A percentile compares a stretch with the other conserved stretches of the same genome.
Evolutionary conservation across 2,888 invertebrate genomes (phyloP).

Genomic region (Margaritifera margaritifera): DNA sequence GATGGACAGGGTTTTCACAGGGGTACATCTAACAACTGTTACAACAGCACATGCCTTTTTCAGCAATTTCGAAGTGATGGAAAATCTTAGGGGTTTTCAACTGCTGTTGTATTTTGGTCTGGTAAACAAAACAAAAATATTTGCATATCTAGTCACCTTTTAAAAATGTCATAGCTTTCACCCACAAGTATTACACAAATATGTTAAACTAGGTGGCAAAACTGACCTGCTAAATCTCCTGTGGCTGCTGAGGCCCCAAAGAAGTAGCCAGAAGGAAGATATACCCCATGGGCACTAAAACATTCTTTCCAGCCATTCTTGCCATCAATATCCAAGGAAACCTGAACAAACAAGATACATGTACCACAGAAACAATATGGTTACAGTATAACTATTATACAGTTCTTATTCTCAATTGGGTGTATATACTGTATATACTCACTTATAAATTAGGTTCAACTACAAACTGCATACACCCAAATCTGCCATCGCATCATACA

Average conservation of each 20-base stretch:
- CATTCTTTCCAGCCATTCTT: constrained; percentile 96
- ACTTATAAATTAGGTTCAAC: too few species aligned
- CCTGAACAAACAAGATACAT: constrained; percentile 75
- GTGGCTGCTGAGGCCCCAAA: constrained; percentile 97
- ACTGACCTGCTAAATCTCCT: constrained; percentile 84
- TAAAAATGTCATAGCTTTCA: not conserved
- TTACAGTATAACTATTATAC: too few species aligned
- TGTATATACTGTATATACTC: too few species aligned
- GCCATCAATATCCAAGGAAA: constrained; percentile 92
- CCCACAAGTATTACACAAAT: not conserved
- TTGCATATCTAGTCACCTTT: not conserved
- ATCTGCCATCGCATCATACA: too few species aligned
- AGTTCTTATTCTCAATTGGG: too few species aligned
- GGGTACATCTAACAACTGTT: too few species aligned
- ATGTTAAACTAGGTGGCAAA: not conserved
- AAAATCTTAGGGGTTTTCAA: too few species aligned
- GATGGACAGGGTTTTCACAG: too few species aligned
- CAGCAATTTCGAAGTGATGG: too few species aligned
- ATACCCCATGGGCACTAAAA: constrained; percentile 89
- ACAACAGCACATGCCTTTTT: too few species aligned
- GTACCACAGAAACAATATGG: not conserved
- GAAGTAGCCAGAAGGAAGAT: constrained; percentile 94
- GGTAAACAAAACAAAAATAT: constrained; percentile 1
- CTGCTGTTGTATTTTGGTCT: too few species aligned
- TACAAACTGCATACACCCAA: too few species aligned